Base-by-base conservation (phyloP, 1,140 invertebrate genomes). In the Brachionus angularis region DNA sequence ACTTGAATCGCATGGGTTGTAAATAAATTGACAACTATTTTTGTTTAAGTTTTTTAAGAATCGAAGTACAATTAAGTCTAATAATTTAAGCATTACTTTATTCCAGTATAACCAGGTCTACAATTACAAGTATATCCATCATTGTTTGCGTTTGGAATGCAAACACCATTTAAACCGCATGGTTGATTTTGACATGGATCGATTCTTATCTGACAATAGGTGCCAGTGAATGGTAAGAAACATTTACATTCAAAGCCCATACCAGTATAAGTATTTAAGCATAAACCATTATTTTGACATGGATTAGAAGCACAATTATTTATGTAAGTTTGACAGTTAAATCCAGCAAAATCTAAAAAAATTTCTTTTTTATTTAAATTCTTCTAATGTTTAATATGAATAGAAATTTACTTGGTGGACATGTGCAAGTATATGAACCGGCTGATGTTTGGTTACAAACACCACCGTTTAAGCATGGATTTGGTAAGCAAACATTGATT, bases 391-490 rank as follows among this genome's bases (percentile, higher is more conserved):
- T 74, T 75, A 16, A 44, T 36, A 3, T 5, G 3, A 10, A 74
- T 75, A 10, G 50, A 31, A 71, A n/a, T n/a, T n/a, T n/a, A n/a
- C 72, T 72, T 12, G 52, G 16, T 21, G 42, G 5, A 72, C 74
- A 75, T 12, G 42, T 12, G 44, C 74, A 75, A 21, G 18, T 33
- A 25, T 74, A 75, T 33, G 25, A 21, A 31, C 67, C 74, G 0
- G 62, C 92, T 85, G 72, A 88, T 82, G 78, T 94, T 91, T n/a
- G 89, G 85, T 8, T 8, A 79, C 96, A 99, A 70, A 89, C 88
- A 0, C 91, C 96, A 23, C 88, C 90, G 80, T 98, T 97, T 74
- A 88, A 84, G 77, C 96, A 99, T 0, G 94, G 91, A 72, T 87
- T 85, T 23, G 83, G 85, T 3, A 85, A 81, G 79, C 95, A 98